phyloP scores from a whole-genome alignment of 2,888 invertebrate genomes.

The Adineta ricciae region DNA sequence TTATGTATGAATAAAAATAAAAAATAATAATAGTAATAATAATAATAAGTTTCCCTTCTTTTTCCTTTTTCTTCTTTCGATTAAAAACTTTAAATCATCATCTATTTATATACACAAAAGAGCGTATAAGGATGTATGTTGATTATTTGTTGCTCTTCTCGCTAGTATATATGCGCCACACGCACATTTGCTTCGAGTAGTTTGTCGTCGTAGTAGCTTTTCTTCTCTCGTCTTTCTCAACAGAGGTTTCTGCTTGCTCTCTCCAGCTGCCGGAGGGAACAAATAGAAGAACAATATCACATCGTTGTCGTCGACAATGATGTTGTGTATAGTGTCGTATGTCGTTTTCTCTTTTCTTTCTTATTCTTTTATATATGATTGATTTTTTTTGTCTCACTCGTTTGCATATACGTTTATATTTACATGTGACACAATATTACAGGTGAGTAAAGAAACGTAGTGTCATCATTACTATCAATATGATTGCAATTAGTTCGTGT shows the following conservation, averaged over 20 bases:
- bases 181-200: background rate
- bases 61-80: background rate
- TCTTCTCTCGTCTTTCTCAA: background rate
- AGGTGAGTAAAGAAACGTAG: conserved; percentile 8
- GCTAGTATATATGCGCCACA: background rate
- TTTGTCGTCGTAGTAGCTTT: background rate
- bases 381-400: background rate
- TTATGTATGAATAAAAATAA: background rate
- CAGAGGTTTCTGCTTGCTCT: background rate
- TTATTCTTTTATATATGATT: background rate
- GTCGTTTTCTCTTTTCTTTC: background rate
- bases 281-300: conserved; percentile 14
- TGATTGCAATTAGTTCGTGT: background rate
- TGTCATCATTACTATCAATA: background rate
- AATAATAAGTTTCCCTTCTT: background rate
- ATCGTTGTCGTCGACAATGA: background rate
- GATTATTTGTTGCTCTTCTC: conserved; percentile 2
- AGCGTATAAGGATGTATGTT: background rate
- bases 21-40: background rate
- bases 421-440: background rate
- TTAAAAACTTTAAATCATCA: background rate
- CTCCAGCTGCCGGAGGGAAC: conserved; percentile 4
- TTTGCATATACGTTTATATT: background rate
- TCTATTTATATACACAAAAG: background rate
- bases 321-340: background rate